phyloP scores from a whole-genome alignment of 2,888 invertebrate genomes.

The Zonitis immaculata region DNA sequence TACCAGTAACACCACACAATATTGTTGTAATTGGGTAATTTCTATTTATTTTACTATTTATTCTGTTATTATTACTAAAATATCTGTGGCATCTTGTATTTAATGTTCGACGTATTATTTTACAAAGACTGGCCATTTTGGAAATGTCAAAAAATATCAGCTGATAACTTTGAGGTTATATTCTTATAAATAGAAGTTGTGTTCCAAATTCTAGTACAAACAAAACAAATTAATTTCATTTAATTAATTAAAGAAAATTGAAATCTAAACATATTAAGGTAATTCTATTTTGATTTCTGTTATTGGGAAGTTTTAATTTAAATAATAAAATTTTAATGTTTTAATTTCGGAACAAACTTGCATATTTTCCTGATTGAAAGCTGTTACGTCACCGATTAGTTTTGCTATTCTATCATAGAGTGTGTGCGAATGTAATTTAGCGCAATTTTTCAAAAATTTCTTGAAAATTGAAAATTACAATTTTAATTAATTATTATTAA shows the following conservation, averaged over 20 bases:
- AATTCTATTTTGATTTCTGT: too few species aligned
- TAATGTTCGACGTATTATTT: slow-evolving; percentile 8
- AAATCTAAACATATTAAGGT: too few species aligned
- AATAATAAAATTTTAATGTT: too few species aligned
- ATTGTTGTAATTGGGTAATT: slow-evolving; percentile 21
- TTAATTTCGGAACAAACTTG: too few species aligned
- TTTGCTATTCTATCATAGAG: slow-evolving; percentile 10
- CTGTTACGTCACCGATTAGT: too few species aligned
- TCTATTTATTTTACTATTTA: background rate
- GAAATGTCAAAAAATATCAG: slow-evolving; percentile 1
- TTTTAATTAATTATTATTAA: background rate
- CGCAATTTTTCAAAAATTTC: background rate
- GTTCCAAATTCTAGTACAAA: too few species aligned
- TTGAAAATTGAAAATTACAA: background rate
- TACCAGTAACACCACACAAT: slow-evolving; percentile 44
- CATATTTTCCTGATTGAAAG: too few species aligned
- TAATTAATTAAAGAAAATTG: too few species aligned
- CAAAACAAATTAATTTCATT: too few species aligned
- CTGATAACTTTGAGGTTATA: slow-evolving; percentile 10
- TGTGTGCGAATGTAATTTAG: background rate
- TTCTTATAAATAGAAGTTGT: too few species aligned
- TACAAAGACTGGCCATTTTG: slow-evolving; percentile 19
- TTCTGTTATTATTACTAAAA: slow-evolving; percentile 7
- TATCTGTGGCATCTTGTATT: slow-evolving; percentile 9
- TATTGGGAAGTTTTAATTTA: background rate